Evolutionary conservation across 2,888 invertebrate genomes (phyloP), one percentile per base, ranked within the genome.

Genomic region (Cantharis lateralis): DNA sequence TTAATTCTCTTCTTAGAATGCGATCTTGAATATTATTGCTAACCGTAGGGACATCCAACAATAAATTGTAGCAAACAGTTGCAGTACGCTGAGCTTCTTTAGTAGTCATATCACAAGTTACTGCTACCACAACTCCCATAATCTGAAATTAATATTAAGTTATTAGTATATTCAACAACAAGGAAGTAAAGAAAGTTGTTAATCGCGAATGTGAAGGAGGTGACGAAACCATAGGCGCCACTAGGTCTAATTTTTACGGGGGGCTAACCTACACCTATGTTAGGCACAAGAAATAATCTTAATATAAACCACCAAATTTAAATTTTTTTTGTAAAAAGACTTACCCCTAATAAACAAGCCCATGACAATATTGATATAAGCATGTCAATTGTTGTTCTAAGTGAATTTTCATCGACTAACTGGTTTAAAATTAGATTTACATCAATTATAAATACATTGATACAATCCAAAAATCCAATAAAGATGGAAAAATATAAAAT

Each of bases 51-150:
- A 83, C 32, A 66, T 81, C 79, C 15, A 80, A 78, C 4, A 83
- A 74, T n/a, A 82, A 70, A 62, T 78, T 80, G 63, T 80, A 82
- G 68, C 80, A 80, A 62, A 82, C 79, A 5, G 76, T 76, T 4
- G 81, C 74, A 7, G 81, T 82, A 66, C 76, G 74, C 11, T 75
- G 78, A 11, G 80, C 80, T 78, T 83, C 83, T 66, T 77, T 79
- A 10, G 79, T 76, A 11, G 81, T 73, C 16, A 74, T 70, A 20
- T 82, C 81, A 32, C 83, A 82, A 32, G 79, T 72, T 9, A 73
- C 71, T 13, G 82, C 81, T 13, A 83, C 66, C 18, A 80, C 66
- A 10, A 81, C 75, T 11, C 79, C 77, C 71, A 81, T 73, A n/a
- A 80, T 61, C 81, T 82, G 72, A 63, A 83, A 80, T 74, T 72